Evolutionary conservation across 1,140 invertebrate genomes (phyloP).

Genomic region (Cyrtorhinus lividipennis): DNA sequence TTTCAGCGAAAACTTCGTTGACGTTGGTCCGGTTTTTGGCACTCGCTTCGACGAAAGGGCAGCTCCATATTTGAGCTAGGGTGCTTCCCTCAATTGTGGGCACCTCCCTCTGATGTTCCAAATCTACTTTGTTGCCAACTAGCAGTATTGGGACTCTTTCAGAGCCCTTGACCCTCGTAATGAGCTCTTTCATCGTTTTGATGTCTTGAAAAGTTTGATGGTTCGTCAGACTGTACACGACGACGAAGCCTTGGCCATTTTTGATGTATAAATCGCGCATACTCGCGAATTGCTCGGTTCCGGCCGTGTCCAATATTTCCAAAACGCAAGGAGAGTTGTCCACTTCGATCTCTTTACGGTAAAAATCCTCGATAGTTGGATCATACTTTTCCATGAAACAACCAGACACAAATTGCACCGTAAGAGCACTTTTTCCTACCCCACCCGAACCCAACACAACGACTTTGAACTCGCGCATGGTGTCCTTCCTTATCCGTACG

Average conservation of each 20-base stretch:
- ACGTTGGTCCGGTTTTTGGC: conserved; percentile 97
- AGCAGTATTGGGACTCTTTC: conserved; percentile 87
- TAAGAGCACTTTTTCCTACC: conserved; percentile 95
- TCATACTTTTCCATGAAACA: conserved; percentile 99
- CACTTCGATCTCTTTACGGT: conserved; percentile 98
- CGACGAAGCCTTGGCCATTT: conserved; percentile 92
- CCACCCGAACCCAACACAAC: conserved; percentile 97
- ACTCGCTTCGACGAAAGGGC: conserved; percentile 96
- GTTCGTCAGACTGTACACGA: conserved; percentile 90
- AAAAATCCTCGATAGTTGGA: conserved; percentile 98
- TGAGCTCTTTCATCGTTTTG: conserved; percentile 97
- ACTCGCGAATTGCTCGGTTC: conserved; percentile 90
- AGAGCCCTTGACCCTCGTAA: conserved; percentile 93
- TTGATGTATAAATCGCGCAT: conserved; percentile 99
- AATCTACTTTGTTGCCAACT: conserved; percentile 91
- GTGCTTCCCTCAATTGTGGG: conserved; percentile 49
- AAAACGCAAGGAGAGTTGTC: conserved; percentile 96
- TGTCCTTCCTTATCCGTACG: conserved; percentile 27
- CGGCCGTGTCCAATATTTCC: conserved; percentile 98
- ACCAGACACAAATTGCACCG: conserved; percentile 97
- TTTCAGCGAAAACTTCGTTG: conserved; percentile 98
- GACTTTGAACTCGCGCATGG: conserved; percentile 98
- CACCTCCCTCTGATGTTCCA: conserved; percentile 89
- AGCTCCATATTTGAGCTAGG: conserved; percentile 85
- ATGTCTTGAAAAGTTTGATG: conserved; percentile 95